Percentiles rank a stretch among this genome's conserved stretches.
These are phyloP conservation scores for Linyphia triangularis DNA, from an alignment of 2,888 invertebrate species.

Conservation along the genomic window DNA sequence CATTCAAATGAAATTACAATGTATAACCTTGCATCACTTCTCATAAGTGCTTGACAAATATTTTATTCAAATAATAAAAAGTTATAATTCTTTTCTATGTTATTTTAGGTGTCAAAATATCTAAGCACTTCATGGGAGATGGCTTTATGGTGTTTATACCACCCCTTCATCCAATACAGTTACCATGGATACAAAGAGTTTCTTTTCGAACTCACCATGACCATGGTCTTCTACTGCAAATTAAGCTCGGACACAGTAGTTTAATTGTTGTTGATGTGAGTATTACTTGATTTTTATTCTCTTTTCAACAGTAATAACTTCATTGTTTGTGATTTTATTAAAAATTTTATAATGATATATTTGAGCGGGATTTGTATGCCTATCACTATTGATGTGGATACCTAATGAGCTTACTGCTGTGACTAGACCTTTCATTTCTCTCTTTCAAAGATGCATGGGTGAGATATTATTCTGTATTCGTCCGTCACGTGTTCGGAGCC, in stretches of 20 bases:
- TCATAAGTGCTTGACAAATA: no score
- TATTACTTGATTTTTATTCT: background rate
- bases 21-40: no score
- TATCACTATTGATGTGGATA: background rate
- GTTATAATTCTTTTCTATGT: background rate
- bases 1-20: no score
- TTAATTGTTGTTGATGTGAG: slow-evolving; percentile 86
- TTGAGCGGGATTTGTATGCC: background rate
- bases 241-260: slow-evolving; percentile 92
- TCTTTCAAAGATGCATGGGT: no score
- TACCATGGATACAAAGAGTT: slow-evolving; percentile 94
- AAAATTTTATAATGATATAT: background rate
- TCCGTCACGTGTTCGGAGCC: no score
- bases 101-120: slow-evolving; percentile 38
- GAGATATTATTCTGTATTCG: no score
- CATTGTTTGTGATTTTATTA: no score
- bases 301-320: no score
- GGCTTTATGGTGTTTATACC: slow-evolving; percentile 93
- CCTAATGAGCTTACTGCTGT: no score
- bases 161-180: slow-evolving; percentile 88
- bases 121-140: slow-evolving; percentile 89
- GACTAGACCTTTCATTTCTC: no score
- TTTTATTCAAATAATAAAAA: no score
- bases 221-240: slow-evolving; percentile 89
- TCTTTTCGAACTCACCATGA: slow-evolving; percentile 89